Evolutionary conservation across 2,113 vertebrate species (phyloP), one percentile per base, ranked within the genome.

Genomic region (Barbus barbus): DNA sequence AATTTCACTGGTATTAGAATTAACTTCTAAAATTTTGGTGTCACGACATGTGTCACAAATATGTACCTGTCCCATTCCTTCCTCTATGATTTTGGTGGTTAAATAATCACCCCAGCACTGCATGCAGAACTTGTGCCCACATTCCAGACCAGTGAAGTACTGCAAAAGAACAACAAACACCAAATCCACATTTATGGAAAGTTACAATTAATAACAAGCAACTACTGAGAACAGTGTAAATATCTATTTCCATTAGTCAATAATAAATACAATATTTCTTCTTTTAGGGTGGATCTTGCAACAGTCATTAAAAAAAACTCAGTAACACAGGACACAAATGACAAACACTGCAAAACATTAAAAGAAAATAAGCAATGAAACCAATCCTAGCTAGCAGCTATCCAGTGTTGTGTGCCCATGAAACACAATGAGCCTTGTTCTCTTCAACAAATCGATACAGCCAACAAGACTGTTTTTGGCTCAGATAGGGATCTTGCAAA

Each of bases 91-190:
- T 97, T 99, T 99, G 93, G 98, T 99, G 89, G 97, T 99, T 95
- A 99, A 95, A 94, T 99, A 99, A 95, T 99, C 98, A 74, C 97
- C 97, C 98, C 98, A 99, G 94, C 98, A 99, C 94, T 99, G 98
- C 97, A 99, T 98, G 94, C 98, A 99, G 95, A 99, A 99, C 91
- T 99, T 99, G 95, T 99, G 98, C 94, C 98, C 98, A 95, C 98
- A 99, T 93, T 99, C 98, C 90, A 99, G 94, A 91, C 98, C 98
- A 85, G 98, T 99, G 90, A 99, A 99, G 91, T 97, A 99, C 98
- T 99, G 94, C 20, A 65, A 78, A 22, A 84, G 38, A 84, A 26
- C n/a, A 73, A 74, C 18, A 33, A 12, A 69, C 56, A 80, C 24
- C 28, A 78, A 41, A 33, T 56, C 60, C 51, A 81, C 46, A 77